A percentile compares a stretch with the other conserved stretches of the same genome.
Conservation (phyloP, 2,888 invertebrate genomes). For the Aphodius sticticus region DNA sequence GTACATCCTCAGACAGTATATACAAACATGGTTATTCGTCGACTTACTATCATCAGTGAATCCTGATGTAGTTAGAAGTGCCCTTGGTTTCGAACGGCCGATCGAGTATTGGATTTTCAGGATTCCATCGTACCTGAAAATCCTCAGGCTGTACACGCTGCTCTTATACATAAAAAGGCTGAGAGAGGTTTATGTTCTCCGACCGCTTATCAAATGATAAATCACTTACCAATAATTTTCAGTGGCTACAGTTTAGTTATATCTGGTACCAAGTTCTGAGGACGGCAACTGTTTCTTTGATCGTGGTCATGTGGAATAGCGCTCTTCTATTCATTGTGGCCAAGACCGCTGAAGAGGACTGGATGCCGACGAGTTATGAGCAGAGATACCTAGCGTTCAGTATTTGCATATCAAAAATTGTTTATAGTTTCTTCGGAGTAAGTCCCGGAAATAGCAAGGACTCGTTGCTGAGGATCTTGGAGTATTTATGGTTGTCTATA, state of each 20-base stretch:
- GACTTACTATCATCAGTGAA: conserved; percentile 54
- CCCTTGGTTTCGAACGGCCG: background rate
- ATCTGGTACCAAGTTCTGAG: conserved; percentile 38
- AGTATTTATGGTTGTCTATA: background rate
- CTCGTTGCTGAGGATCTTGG: background rate
- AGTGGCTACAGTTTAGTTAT: conserved; percentile 36
- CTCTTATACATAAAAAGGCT: conserved; percentile 50
- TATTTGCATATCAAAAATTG: conserved; percentile 4
- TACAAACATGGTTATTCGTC: conserved; percentile 50
- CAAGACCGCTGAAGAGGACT: background rate
- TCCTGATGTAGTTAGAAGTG: conserved; percentile 43
- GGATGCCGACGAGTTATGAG: conserved; percentile 7
- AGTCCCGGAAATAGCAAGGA: background rate
- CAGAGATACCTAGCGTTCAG: conserved; percentile 14
- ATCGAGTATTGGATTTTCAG: conserved; percentile 45
- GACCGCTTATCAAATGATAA: no score
- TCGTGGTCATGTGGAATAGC: conserved; percentile 37
- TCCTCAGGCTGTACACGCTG: conserved; percentile 52
- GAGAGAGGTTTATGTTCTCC: conserved; percentile 48
- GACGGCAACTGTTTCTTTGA: conserved; percentile 29
- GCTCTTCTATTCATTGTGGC: conserved; percentile 26
- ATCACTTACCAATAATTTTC: conserved; percentile 8
- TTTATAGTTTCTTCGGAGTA: background rate
- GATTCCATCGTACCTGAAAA: conserved; percentile 50
- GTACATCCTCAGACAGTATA: conserved; percentile 49